Base-by-base conservation (phyloP, 2,888 invertebrate genomes). In the Epinotia nisella region DNA sequence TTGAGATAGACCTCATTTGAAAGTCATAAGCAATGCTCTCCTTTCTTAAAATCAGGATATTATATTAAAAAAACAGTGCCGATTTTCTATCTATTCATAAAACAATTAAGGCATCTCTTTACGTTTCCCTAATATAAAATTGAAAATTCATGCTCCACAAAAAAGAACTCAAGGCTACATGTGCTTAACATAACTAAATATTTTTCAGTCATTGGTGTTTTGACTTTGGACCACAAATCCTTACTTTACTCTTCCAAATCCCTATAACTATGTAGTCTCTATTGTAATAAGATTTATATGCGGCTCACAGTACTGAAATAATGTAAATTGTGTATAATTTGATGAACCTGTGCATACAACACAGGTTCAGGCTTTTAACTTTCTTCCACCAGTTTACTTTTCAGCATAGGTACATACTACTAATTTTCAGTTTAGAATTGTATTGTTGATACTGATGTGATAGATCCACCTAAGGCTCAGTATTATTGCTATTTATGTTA, bases 171-270 rank as follows among this genome's bases (percentile, higher is more conserved):
- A 4, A 15, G 4, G 45, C 45, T 45, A 45, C 15, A 45, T 45
- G 49, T n/a, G n/a, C 49, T 5, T 49, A n/a, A 49, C 49, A n/a
- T 13, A 45, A n/a, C n/a, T 53, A 19, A 19, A 19, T 29, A 39
- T 41, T 69, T 69, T 21, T 15, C 29, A 21, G 24, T 62, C 24
- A 55, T 45, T 55, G 56, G 62, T 41, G 62, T 56, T 55, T 49
- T 19, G 3, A 58, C 56, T 64, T 64, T 70, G 64, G 70, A 70
- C 70, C 64, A 64, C 56, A 70, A 53, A 45, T 67, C 58, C 29
- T 58, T 45, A 5, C 17, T 53, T n/a, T 2, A 53, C 2, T n/a
- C 3, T 1, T 35, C 17, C n/a, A 10, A 35, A 29, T 59, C 35
- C 59, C 21, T 45, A 45, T 17, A 29, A 45, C 15, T 35, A 64